Percentiles rank a stretch among this genome's conserved stretches.
phyloP scores from a whole-genome alignment of 2,888 invertebrate species.

The Cistogaster globosa region DNA sequence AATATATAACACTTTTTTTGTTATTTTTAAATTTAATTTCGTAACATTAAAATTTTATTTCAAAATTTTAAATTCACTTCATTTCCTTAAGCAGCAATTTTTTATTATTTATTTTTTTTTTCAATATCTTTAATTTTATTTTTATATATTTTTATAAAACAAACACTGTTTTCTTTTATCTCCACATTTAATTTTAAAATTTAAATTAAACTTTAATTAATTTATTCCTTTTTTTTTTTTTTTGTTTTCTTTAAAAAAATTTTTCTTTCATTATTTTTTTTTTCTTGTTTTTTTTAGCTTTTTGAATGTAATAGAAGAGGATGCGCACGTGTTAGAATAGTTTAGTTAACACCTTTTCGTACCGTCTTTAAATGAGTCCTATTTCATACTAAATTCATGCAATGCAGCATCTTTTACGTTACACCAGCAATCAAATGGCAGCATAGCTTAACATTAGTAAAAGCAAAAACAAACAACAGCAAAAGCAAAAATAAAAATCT shows the following conservation, averaged over 20 bases:
- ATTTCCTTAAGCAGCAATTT: background rate
- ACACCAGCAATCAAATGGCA: constrained; percentile 53
- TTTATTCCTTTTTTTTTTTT: background rate
- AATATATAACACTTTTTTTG: background rate
- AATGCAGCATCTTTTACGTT: constrained; percentile 67
- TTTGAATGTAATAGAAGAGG: constrained; percentile 58
- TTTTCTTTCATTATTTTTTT: constrained; percentile 28
- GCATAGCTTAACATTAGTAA: constrained; percentile 20
- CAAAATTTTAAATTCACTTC: constrained; percentile 12
- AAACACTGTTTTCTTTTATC: background rate
- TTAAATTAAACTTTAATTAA: constrained; percentile 19
- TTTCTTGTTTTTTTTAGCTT: constrained; percentile 24
- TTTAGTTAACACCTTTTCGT: constrained; percentile 68
- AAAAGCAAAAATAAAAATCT: constrained; percentile 15
- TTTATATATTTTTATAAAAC: background rate
- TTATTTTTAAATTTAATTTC: constrained; percentile 16
- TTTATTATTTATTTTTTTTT: constrained; percentile 1
- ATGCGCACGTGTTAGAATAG: constrained; percentile 68
- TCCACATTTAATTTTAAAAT: background rate
- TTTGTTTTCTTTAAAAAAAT: constrained; percentile 18
- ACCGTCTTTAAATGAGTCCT: constrained; percentile 72
- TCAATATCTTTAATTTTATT: background rate
- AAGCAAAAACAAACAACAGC: constrained; percentile 33
- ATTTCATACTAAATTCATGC: constrained; percentile 71
- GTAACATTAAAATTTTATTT: constrained; percentile 33